Evolutionary conservation across 2,888 invertebrate species (phyloP).

Genomic region (Andrena flavipes): DNA sequence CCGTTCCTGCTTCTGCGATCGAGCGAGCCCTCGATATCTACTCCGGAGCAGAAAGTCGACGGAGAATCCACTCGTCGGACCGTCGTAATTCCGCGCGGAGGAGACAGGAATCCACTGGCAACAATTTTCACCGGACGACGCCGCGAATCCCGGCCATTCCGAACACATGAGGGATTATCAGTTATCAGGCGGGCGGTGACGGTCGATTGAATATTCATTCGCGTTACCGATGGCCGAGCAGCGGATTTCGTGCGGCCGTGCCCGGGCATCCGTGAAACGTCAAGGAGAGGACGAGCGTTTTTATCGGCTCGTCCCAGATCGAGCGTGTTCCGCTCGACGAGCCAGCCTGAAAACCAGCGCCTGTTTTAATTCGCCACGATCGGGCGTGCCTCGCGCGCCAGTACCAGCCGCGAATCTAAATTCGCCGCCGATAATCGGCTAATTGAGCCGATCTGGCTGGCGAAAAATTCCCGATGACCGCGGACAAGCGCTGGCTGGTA

Average conservation of each 20-base stretch:
- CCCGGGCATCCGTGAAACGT: slow-evolving; percentile 39
- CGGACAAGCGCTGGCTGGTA: background rate
- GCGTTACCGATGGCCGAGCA: slow-evolving; percentile 33
- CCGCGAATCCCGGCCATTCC: slow-evolving; percentile 1
- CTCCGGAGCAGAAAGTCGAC: background rate
- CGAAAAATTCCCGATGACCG: slow-evolving; percentile 2
- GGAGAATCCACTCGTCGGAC: background rate
- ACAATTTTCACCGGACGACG: background rate
- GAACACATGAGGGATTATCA: slow-evolving; percentile 34
- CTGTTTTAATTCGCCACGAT: slow-evolving; percentile 8
- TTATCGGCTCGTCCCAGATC: slow-evolving; percentile 15
- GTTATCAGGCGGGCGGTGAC: slow-evolving; percentile 21
- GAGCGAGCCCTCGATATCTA: background rate
- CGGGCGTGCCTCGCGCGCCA: background rate
- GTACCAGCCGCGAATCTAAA: slow-evolving; percentile 2
- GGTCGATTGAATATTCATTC: slow-evolving; percentile 56
- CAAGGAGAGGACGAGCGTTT: slow-evolving; percentile 13
- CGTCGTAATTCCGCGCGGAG: background rate
- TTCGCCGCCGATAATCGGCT: slow-evolving; percentile 13
- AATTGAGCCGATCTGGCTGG: slow-evolving; percentile 16
- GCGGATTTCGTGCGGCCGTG: slow-evolving; percentile 30
- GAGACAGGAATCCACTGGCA: background rate
- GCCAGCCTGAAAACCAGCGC: background rate
- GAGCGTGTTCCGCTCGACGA: slow-evolving; percentile 6
- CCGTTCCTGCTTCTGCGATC: background rate